These are phyloP conservation scores for Lynx canadensis DNA, from an alignment of 2,113 vertebrate genomes.

Conservation along the genomic window DNA sequence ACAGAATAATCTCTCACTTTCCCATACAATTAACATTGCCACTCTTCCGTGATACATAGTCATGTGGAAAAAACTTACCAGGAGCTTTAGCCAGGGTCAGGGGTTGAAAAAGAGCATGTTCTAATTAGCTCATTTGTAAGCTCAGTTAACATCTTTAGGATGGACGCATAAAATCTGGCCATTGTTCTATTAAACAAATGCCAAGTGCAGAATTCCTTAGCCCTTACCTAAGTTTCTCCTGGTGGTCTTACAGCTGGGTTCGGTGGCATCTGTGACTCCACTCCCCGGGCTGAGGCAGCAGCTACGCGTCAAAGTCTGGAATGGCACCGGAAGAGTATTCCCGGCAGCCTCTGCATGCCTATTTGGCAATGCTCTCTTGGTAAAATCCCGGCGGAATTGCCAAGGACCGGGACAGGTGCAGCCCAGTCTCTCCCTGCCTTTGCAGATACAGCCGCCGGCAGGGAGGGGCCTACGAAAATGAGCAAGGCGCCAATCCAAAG, in stretches of 20 bases:
- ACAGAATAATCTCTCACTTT: not conserved
- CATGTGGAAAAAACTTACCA: not conserved
- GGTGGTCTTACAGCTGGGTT: accelerated
- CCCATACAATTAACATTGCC: not conserved
- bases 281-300: accelerated
- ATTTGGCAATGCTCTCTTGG: constrained; percentile 92
- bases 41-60: not conserved
- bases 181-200: not conserved
- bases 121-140: not conserved
- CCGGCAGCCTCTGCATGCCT: constrained; percentile 89
- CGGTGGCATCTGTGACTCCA: not conserved
- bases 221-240: not conserved
- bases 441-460: constrained; percentile 91
- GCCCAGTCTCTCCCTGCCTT: constrained; percentile 86
- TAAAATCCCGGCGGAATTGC: constrained; percentile 92
- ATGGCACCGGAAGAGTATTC: constrained; percentile 94
- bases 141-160: not conserved
- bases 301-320: constrained; percentile 92
- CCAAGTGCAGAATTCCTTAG: not conserved
- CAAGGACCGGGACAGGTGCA: constrained; percentile 90
- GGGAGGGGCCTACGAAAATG: constrained; percentile 91
- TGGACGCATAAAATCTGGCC: not conserved
- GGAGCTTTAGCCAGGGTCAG: not conserved
- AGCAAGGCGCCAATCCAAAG: constrained; percentile 92
- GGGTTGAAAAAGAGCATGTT: not conserved